Conservation (phyloP, 2,797 vertebrate species). For the Amazonetta brasiliensis region DNA sequence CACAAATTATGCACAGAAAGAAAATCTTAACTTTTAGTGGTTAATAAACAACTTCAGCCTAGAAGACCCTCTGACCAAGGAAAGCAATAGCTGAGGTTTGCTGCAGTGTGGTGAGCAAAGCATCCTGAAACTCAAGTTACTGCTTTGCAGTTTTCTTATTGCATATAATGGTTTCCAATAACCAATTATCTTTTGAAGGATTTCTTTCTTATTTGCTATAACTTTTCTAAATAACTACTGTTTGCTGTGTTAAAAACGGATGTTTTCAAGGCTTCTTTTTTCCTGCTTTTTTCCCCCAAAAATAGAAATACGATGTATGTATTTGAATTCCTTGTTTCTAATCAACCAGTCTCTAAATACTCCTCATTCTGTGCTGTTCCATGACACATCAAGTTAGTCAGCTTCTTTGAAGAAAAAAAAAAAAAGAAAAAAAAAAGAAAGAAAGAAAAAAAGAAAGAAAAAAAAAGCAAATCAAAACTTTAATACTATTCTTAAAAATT, state of each 20-base stretch:
- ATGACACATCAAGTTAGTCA: neutral
- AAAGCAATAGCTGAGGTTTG: neutral
- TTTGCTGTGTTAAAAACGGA: neutral
- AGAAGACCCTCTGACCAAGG: neutral
- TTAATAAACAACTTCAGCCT: slow-evolving; percentile 35
- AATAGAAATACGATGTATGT: neutral
- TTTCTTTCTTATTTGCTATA: neutral
- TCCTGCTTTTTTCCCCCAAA: neutral
- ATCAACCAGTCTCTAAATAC: neutral
- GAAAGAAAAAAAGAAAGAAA: neutral
- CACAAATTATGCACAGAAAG: neutral
- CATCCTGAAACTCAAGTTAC: neutral
- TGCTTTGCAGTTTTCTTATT: neutral
- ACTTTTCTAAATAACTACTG: neutral
- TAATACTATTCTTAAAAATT: neutral
- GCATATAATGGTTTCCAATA: neutral
- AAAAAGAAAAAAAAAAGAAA: neutral
- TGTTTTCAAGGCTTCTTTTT: neutral
- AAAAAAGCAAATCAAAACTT: neutral
- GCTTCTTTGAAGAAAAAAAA: neutral
- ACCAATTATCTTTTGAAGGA: neutral
- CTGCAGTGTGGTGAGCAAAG: neutral
- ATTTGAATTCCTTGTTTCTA: neutral
- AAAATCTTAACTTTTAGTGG: slow-evolving; percentile 19
- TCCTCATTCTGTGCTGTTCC: neutral